Percentiles rank a stretch among this genome's conserved stretches.
Evolutionary conservation across 2,113 vertebrate species (phyloP).

Genomic region (Potamarius usumacintae): DNA sequence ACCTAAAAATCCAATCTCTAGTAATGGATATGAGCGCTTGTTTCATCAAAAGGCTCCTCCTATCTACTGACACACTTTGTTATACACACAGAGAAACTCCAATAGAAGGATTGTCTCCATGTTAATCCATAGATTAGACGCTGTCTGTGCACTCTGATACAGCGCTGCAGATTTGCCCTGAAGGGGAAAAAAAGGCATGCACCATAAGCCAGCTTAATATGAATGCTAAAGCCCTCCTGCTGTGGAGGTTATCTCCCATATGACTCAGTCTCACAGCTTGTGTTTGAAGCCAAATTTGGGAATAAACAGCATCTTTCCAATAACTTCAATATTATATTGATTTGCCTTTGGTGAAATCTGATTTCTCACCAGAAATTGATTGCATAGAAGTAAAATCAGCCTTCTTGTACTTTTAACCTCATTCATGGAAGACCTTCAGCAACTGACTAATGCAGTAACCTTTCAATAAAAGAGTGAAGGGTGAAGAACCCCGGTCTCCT

Average conservation of each 20-base stretch:
- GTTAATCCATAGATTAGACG: conserved; percentile 60
- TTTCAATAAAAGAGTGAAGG: conserved; percentile 38
- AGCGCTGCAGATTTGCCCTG: conserved; percentile 44
- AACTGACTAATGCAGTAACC: background rate
- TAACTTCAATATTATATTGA: background rate
- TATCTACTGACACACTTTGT: conserved; percentile 28
- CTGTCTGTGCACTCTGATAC: conserved; percentile 50
- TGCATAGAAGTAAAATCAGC: conserved; percentile 1
- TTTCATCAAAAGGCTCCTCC: background rate
- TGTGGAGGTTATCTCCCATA: conserved; percentile 47
- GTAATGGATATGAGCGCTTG: background rate
- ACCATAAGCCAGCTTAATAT: conserved; percentile 36
- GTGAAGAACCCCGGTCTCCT: conserved; percentile 27
- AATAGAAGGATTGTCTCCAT: conserved; percentile 35
- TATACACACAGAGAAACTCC: conserved; percentile 27
- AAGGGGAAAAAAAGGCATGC: conserved; percentile 29
- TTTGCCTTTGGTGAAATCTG: conserved; percentile 1
- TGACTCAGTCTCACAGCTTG: conserved; percentile 14
- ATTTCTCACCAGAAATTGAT: background rate
- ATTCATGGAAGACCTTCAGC: background rate
- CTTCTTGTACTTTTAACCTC: conserved; percentile 9
- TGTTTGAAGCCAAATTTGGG: conserved; percentile 15
- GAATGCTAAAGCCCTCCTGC: conserved; percentile 38
- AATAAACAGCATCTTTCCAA: conserved; percentile 1
- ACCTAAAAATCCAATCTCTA: background rate